Evolutionary conservation across 1,140 invertebrate species (phyloP), one percentile per base, ranked within the genome.

Genomic region (Ceratoteleas bidentatus): DNA sequence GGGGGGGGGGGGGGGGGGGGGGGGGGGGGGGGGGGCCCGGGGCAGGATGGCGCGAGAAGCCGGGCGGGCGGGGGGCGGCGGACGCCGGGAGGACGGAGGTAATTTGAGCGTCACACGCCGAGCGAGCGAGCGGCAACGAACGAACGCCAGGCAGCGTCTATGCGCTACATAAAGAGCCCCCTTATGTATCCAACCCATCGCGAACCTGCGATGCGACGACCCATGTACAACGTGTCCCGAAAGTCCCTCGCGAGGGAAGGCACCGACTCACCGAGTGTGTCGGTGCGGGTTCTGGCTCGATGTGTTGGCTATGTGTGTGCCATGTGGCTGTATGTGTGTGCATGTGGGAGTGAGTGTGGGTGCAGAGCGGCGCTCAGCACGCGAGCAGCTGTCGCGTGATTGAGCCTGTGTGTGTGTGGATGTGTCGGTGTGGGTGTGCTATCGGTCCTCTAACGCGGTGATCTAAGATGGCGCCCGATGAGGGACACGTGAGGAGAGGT

Each of bases 81-180:
- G 57, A 34, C 66, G 57, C 40, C 57, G 66, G 74, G 78, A 79
- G 81, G 77, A 75, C 83, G 66, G 81, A 74, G 85, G 83, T 89
- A 91, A 90, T 91, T 90, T 90, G 89, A 90, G 89, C 89, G 89
- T 90, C 88, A 90, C 90, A 90, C 89, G 89, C 88, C 87, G 88
- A 90, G 89, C 87, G 86, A 88, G 66, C 82, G 74, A 70, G 70
- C 79, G 83, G 84, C 83, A 88, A 88, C 87, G 85, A 85, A 88
- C 85, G 83, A 84, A 83, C 77, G 87, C 85, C 87, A 88, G 85
- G 84, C 87, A 86, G 86, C 88, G 87, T 87, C 88, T 89, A 89
- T 90, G 88, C 88, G 88, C 88, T 88, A 90, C 89, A 90, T 89
- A 89, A 90, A 90, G 88, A 90, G 88, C 86, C 84, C 85, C 85